These are phyloP conservation scores for Trypoxylon attenuatum DNA, from an alignment of 2,888 invertebrate species.

Conservation along the genomic window DNA sequence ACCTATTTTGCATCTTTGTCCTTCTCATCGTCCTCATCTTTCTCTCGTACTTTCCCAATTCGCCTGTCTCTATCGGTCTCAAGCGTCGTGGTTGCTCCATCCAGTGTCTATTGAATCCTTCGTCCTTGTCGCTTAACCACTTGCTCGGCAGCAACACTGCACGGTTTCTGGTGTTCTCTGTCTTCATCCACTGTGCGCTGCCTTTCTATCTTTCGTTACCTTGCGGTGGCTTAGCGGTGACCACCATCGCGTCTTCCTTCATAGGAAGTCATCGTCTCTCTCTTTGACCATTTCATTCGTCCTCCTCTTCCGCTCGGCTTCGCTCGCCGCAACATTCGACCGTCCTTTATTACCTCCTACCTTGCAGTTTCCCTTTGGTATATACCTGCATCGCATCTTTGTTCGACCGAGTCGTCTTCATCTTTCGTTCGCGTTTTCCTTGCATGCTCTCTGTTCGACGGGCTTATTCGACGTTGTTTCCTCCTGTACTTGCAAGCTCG, in stretches of 20 bases:
- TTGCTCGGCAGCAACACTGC: constrained; percentile 2
- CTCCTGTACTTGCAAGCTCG: not conserved
- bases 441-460: not conserved
- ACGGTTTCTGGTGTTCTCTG: not conserved
- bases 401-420: constrained; percentile 17
- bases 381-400: constrained; percentile 10
- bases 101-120: not conserved
- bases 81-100: constrained; percentile 2
- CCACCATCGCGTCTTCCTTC: constrained; percentile 1
- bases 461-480: constrained; percentile 5
- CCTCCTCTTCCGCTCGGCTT: constrained; percentile 17
- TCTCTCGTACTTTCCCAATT: constrained; percentile 6
- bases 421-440: constrained; percentile 16
- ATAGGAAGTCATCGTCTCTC: not conserved
- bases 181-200: not conserved
- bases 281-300: constrained; percentile 13
- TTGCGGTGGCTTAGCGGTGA: not conserved
- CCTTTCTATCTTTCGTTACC: constrained; percentile 1
- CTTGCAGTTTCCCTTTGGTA: constrained; percentile 5
- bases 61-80: constrained; percentile 28
- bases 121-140: constrained; percentile 10
- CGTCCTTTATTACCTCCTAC: constrained; percentile 12
- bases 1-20: constrained; percentile 32
- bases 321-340: not conserved
- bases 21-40: constrained; percentile 21